A percentile compares a stretch with the other conserved stretches of the same genome.
Evolutionary conservation across 2,797 vertebrate genomes (phyloP).

Genomic region (Tamandua tetradactyla): DNA sequence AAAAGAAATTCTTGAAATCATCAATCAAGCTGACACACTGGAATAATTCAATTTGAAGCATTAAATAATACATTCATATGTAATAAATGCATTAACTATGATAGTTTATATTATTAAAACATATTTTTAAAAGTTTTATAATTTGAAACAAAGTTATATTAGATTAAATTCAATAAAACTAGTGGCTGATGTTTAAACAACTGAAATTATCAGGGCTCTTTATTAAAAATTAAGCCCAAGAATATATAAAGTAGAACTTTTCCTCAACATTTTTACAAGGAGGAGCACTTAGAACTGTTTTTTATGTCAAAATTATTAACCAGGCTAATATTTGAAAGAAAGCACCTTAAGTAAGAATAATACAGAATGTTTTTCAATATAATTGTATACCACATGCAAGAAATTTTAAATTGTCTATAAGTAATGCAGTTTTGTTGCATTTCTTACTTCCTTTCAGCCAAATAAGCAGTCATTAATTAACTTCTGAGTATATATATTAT

Average conservation of each 20-base stretch:
- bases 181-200: background rate
- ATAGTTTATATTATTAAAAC: background rate
- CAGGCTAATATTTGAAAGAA: background rate
- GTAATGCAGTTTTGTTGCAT: background rate
- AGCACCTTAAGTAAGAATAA: background rate
- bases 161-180: background rate
- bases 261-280: background rate
- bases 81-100: background rate
- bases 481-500: background rate
- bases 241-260: background rate
- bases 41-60: background rate
- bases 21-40: no score
- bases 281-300: background rate
- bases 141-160: no score
- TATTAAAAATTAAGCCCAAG: background rate
- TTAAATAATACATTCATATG: background rate
- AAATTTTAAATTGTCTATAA: background rate
- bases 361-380: background rate
- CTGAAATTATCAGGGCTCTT: background rate
- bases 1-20: no score
- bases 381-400: background rate
- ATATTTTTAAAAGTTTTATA: background rate
- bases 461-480: background rate
- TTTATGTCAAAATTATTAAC: background rate
- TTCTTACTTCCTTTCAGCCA: background rate